Conservation (phyloP, 2,888 invertebrate genomes). For the Morpho achilles region DNA sequence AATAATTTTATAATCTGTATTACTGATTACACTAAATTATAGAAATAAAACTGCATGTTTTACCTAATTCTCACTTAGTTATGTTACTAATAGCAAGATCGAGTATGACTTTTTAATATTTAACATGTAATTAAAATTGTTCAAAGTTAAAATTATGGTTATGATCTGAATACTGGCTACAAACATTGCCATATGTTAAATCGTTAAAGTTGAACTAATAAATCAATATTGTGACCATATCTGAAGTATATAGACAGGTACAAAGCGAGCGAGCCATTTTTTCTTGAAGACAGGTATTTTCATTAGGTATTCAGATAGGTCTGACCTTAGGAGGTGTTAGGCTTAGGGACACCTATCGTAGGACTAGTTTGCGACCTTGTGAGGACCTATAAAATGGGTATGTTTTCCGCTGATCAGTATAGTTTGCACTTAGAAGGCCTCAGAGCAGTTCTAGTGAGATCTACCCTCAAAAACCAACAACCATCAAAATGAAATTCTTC, state of each 20-base stretch:
- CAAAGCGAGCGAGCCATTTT: conserved; percentile 35
- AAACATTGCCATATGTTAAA: conserved; percentile 24
- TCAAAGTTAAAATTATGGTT: conserved; percentile 9
- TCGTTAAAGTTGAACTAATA: conserved; percentile 35
- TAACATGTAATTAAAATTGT: conserved; percentile 1
- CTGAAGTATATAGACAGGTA: conserved; percentile 38
- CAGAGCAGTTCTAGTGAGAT: conserved; percentile 69
- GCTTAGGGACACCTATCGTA: conserved; percentile 37
- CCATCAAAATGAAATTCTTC: conserved; percentile 68
- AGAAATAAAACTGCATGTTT: neutral
- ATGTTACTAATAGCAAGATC: neutral
- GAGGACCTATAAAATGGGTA: conserved; percentile 56
- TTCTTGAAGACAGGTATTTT: conserved; percentile 52
- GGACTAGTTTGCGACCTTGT: conserved; percentile 57
- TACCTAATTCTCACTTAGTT: neutral
- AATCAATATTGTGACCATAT: conserved; percentile 46
- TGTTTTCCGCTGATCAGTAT: conserved; percentile 51
- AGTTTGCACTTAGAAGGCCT: conserved; percentile 72
- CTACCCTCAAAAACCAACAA: conserved; percentile 34
- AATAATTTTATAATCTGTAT: no score
- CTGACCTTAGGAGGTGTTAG: conserved; percentile 53
- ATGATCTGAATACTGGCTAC: conserved; percentile 10
- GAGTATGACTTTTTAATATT: neutral
- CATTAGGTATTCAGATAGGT: conserved; percentile 59
- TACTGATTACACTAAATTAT: no score